phyloP scores from a whole-genome alignment of 2,797 vertebrate species.

The Malurus leucopterus region DNA sequence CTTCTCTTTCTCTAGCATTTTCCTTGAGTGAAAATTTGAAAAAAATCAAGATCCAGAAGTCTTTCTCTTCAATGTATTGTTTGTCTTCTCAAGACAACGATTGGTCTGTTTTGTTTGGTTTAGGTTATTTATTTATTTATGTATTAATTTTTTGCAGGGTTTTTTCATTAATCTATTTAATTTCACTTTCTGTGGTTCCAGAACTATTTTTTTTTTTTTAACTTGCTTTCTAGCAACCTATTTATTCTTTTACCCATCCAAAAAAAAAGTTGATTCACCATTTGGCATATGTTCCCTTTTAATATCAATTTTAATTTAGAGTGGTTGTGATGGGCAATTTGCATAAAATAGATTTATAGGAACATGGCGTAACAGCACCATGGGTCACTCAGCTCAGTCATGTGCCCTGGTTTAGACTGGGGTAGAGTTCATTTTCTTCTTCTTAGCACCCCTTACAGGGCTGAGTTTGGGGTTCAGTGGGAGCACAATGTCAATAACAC shows the following conservation, averaged over 20 bases:
- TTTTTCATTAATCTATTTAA: neutral
- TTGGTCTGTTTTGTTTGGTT: accelerated
- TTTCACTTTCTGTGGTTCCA: neutral
- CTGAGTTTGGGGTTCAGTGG: neutral
- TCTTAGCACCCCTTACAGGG: neutral
- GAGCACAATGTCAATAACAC: neutral
- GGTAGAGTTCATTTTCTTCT: neutral
- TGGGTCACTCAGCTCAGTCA: neutral
- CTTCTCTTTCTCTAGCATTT: neutral
- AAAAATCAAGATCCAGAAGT: neutral
- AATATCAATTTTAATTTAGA: neutral
- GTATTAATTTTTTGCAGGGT: accelerated
- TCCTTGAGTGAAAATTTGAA: neutral
- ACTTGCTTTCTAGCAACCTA: neutral
- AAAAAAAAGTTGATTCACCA: neutral
- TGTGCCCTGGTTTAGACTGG: neutral
- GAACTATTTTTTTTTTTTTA: neutral
- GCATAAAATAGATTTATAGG: neutral
- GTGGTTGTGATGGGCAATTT: neutral
- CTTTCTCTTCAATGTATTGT: neutral
- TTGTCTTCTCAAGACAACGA: neutral
- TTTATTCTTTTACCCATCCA: neutral
- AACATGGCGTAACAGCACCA: neutral
- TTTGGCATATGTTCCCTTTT: neutral
- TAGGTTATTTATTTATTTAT: neutral